phyloP scores from a whole-genome alignment of 2,888 invertebrate species.

The Callimorpha dominula region DNA sequence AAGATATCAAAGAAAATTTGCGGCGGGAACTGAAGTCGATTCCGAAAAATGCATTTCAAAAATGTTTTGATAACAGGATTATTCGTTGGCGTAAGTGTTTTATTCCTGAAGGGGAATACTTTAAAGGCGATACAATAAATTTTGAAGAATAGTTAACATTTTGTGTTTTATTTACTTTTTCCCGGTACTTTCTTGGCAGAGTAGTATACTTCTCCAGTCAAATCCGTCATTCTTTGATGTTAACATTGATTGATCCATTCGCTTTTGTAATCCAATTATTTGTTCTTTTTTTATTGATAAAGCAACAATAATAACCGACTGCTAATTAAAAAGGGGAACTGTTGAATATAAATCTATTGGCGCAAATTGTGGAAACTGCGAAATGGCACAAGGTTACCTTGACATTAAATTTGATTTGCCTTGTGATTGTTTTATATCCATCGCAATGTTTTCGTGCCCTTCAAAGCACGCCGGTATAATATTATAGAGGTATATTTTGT shows the following conservation, averaged over 20 bases:
- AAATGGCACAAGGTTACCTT: conserved; percentile 66
- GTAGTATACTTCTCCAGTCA: neutral
- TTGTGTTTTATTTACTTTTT: too few relatives aligned
- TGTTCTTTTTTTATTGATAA: neutral
- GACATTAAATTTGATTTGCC: conserved; percentile 63
- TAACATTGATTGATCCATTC: neutral
- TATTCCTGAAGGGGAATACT: too few relatives aligned
- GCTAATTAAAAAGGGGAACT: conserved; percentile 40
- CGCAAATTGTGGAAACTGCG: conserved; percentile 37
- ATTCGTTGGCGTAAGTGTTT: too few relatives aligned
- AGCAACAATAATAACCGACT: conserved; percentile 32
- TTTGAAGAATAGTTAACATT: too few relatives aligned
- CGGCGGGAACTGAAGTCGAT: too few relatives aligned
- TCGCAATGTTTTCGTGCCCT: conserved; percentile 43
- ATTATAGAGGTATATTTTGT: neutral
- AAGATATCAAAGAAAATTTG: too few relatives aligned
- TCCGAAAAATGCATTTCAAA: too few relatives aligned
- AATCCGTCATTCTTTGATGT: neutral
- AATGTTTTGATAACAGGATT: too few relatives aligned
- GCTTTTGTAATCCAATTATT: neutral
- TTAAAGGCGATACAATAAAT: too few relatives aligned
- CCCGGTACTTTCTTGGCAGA: too few relatives aligned
- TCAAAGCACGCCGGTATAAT: conserved; percentile 27
- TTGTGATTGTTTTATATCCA: conserved; percentile 61
- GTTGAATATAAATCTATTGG: conserved; percentile 48